Percentiles rank a stretch among this genome's conserved stretches.
These are phyloP conservation scores for Nycticryphes semicollaris DNA, from an alignment of 2,113 vertebrate genomes.

Conservation along the genomic window DNA sequence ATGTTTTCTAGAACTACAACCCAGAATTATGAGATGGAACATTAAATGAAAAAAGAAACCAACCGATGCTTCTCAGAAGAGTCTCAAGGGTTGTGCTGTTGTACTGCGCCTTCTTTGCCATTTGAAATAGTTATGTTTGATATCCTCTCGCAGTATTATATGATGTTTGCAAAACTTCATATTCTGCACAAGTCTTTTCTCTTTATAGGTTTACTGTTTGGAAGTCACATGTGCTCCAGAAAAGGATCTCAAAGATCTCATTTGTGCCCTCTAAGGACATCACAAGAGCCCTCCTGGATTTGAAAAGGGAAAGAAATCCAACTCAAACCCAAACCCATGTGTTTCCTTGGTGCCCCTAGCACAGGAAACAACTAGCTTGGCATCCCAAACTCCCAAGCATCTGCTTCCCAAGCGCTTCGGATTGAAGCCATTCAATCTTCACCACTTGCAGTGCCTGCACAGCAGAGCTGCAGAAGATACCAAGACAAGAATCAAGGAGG, in stretches of 20 bases:
- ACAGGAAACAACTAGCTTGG: background rate
- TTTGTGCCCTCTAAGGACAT: background rate
- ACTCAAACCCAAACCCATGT: background rate
- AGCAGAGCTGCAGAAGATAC: background rate
- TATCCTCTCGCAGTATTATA: background rate
- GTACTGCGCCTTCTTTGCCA: background rate
- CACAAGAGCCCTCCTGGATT: background rate
- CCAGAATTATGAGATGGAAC: background rate
- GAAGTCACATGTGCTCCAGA: accelerated
- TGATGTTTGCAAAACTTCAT: background rate
- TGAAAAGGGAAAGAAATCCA: constrained; percentile 8
- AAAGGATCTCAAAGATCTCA: background rate
- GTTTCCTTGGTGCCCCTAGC: background rate
- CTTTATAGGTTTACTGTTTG: background rate
- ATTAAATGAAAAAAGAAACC: background rate
- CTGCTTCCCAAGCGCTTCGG: background rate
- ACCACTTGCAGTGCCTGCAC: background rate
- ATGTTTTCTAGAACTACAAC: background rate
- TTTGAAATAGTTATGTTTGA: background rate
- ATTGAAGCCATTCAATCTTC: background rate
- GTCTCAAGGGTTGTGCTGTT: background rate
- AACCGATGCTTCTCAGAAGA: background rate
- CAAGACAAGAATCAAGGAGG: background rate
- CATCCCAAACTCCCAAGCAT: background rate
- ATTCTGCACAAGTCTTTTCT: background rate